A percentile compares a stretch with the other conserved stretches of the same genome.
Evolutionary conservation across 2,113 vertebrate species (phyloP).

Genomic region (Syngnathoides biaculeatus): DNA sequence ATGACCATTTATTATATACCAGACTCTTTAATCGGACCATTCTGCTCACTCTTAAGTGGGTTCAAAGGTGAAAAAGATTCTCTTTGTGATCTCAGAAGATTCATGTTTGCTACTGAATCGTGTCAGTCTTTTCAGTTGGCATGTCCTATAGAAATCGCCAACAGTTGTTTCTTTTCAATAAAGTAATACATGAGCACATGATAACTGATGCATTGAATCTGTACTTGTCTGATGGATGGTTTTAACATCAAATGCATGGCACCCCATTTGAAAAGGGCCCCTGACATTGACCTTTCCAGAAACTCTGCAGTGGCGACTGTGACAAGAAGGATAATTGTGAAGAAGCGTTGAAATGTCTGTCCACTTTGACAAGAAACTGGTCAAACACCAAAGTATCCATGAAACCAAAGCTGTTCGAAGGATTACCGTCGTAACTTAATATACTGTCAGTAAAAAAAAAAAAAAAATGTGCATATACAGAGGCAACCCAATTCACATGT

Average conservation of each 20-base stretch:
- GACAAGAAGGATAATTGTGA: constrained; percentile 24
- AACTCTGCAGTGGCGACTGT: constrained; percentile 40
- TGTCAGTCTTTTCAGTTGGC: constrained; percentile 18
- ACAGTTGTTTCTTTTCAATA: neutral
- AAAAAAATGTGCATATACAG: too few relatives aligned
- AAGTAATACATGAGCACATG: neutral
- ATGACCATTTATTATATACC: constrained; percentile 34
- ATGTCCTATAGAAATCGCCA: neutral
- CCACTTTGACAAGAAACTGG: constrained; percentile 22
- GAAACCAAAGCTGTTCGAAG: neutral
- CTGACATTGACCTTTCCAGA: constrained; percentile 27
- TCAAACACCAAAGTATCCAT: constrained; percentile 46
- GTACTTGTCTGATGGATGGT: constrained; percentile 19
- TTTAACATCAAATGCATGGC: constrained; percentile 28
- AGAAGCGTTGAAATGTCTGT: constrained; percentile 14
- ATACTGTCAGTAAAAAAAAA: too few relatives aligned
- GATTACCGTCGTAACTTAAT: neutral
- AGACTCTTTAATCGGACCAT: constrained; percentile 30
- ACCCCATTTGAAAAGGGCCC: constrained; percentile 27
- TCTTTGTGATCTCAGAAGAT: constrained; percentile 21
- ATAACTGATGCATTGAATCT: constrained; percentile 11
- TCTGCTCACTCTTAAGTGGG: constrained; percentile 18
- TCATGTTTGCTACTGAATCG: constrained; percentile 27
- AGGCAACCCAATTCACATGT: too few relatives aligned
- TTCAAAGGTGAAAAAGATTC: constrained; percentile 41